Conservation (phyloP, 2,113 vertebrate species). For the Terrapene triunguis region DNA sequence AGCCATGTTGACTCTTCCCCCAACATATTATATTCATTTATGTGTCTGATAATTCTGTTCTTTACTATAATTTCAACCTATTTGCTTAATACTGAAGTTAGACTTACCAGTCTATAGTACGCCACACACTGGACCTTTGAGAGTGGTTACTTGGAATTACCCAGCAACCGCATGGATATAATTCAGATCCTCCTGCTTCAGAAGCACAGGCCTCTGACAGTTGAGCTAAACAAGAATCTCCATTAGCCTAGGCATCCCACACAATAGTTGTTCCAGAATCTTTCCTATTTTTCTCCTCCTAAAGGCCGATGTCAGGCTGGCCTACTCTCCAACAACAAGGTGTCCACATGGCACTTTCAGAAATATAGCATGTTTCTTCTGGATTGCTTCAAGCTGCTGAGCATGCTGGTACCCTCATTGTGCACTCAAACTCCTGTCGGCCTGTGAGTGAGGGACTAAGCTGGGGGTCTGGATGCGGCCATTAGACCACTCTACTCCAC, state of each 20-base stretch:
- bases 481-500: neutral
- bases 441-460: neutral
- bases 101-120: neutral
- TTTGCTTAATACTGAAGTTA: neutral
- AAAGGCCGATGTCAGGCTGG: neutral
- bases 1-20: neutral
- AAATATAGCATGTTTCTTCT: neutral
- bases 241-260: neutral
- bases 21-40: neutral
- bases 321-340: neutral
- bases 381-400: neutral
- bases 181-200: neutral
- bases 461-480: neutral
- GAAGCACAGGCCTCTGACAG: neutral
- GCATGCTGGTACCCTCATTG: neutral
- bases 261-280: rapidly evolving
- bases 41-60: neutral
- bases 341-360: neutral
- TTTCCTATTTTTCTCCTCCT: neutral
- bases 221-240: neutral
- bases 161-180: neutral
- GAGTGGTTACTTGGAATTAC: neutral
- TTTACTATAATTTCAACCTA: neutral
- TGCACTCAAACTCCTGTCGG: neutral
- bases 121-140: neutral